Conservation (phyloP, 2,888 invertebrate species). For the Pseudococcus viburni region DNA sequence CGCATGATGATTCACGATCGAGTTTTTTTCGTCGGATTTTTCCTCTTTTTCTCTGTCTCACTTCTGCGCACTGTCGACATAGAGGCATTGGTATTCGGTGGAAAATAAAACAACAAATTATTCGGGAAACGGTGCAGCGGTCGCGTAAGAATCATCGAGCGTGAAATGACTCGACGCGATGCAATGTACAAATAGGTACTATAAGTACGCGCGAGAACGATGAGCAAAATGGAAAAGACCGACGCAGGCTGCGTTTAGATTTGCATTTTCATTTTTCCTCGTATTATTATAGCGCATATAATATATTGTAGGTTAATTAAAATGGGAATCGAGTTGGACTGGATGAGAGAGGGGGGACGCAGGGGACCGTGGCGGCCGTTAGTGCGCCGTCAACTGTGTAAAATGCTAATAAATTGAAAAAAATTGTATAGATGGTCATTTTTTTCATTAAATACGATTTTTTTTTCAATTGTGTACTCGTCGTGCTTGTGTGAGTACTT, state of each 20-base stretch:
- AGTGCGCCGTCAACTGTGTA: constrained; percentile 2
- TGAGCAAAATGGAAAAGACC: neutral
- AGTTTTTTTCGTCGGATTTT: neutral
- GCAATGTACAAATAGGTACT: neutral
- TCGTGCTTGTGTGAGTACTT: neutral
- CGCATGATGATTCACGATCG: constrained; percentile 13
- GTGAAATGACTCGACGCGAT: constrained; percentile 13
- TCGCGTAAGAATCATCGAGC: neutral
- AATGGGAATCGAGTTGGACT: neutral
- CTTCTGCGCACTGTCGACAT: neutral
- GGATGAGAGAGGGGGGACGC: neutral
- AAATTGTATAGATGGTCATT: neutral
- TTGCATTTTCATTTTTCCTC: neutral
- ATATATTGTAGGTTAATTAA: neutral
- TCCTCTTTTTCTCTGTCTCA: neutral
- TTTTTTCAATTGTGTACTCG: neutral
- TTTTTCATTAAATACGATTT: neutral
- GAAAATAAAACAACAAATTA: neutral
- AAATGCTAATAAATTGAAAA: constrained; percentile 25
- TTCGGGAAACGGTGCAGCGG: neutral
- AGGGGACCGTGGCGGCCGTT: neutral
- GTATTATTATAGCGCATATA: neutral
- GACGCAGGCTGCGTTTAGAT: neutral
- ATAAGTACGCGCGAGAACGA: neutral
- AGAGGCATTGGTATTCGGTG: neutral